These are phyloP conservation scores for Capitulum mitella DNA, from an alignment of 2,888 invertebrate species.

Conservation along the genomic window DNA sequence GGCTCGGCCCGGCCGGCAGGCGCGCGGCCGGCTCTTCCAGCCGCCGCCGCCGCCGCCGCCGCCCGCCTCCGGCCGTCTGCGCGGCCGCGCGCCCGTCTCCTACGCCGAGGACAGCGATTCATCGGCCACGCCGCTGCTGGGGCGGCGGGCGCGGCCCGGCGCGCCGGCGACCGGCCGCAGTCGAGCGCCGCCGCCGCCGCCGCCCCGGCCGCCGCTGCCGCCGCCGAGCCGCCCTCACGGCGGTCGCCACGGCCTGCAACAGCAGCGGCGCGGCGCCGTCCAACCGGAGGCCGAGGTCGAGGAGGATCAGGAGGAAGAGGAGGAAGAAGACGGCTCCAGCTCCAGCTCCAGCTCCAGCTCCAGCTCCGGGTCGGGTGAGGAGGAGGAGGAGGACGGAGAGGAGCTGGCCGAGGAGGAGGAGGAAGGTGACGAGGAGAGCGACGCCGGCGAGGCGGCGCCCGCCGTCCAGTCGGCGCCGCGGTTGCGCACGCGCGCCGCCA, in stretches of 20 bases:
- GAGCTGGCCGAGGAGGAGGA: neutral
- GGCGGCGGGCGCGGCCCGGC: neutral
- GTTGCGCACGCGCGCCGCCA: neutral
- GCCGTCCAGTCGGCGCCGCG: neutral
- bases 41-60: neutral
- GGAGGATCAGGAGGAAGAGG: neutral
- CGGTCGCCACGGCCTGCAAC: neutral
- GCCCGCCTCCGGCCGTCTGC: neutral
- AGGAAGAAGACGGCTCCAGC: neutral
- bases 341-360: conserved; percentile 7
- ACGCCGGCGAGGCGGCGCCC: neutral
- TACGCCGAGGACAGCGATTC: conserved; percentile 21
- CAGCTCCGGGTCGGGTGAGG: neutral
- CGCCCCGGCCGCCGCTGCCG: neutral
- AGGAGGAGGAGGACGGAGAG: neutral
- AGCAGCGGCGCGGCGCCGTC: neutral
- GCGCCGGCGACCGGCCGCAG: neutral
- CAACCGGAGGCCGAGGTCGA: neutral
- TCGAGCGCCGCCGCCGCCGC: neutral
- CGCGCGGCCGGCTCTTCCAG: neutral
- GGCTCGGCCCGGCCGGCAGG: neutral
- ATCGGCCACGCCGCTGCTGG: neutral
- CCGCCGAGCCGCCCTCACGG: neutral
- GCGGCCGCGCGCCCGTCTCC: conserved; percentile 10
- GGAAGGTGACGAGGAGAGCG: too few species aligned